These are phyloP conservation scores for Ptyas mucosa DNA, from an alignment of 2,113 vertebrate species.

Conservation along the genomic window DNA sequence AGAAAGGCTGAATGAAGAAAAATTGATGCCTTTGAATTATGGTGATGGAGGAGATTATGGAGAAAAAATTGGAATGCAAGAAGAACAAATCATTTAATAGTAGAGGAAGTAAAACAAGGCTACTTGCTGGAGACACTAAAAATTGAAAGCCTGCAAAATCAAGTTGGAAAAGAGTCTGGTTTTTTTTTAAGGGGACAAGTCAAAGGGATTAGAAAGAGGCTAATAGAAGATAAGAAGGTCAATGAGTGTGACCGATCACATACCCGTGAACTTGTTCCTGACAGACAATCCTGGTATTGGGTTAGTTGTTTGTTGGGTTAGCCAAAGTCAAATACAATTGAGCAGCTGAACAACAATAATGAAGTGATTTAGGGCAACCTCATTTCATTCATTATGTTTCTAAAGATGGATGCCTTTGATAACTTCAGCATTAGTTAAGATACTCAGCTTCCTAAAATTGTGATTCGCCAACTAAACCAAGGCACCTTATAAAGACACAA, in stretches of 20 bases:
- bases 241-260: background rate
- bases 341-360: background rate
- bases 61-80: background rate
- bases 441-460: background rate
- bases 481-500: background rate
- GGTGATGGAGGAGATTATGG: background rate
- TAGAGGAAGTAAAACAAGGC: background rate
- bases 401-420: background rate
- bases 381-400: background rate
- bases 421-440: background rate
- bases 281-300: background rate
- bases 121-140: background rate
- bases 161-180: background rate
- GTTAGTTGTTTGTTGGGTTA: background rate
- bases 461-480: background rate
- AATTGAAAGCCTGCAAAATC: background rate
- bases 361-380: background rate
- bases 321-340: background rate
- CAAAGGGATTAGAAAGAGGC: background rate
- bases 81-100: background rate
- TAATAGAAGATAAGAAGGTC: background rate
- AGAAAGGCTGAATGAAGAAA: background rate
- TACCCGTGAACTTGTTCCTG: background rate
- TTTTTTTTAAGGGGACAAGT: background rate
- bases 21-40: background rate